Conservation (phyloP, 2,113 vertebrate genomes). For the Clarias batrachus region DNA sequence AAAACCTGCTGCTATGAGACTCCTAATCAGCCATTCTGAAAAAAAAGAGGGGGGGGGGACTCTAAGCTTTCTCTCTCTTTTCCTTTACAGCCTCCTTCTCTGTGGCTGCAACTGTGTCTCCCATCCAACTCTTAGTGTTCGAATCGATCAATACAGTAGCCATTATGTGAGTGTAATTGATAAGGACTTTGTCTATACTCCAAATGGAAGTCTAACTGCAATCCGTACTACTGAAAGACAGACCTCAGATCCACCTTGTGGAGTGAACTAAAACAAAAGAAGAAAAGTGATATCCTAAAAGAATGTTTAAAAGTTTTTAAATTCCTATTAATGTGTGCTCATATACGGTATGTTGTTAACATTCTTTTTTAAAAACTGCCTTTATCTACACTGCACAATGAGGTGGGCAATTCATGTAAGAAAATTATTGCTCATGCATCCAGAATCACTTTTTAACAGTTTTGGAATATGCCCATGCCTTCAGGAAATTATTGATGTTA, state of each 20-base stretch:
- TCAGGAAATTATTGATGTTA: no score
- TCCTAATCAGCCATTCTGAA: slow-evolving; percentile 39
- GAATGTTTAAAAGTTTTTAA: background rate
- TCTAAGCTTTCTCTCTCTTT: slow-evolving; percentile 29
- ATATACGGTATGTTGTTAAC: background rate
- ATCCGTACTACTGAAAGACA: slow-evolving; percentile 15
- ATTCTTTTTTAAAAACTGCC: no score
- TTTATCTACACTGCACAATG: no score
- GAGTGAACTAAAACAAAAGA: background rate
- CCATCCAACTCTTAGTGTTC: slow-evolving; percentile 38
- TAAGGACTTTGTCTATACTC: slow-evolving; percentile 33
- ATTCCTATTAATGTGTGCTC: background rate
- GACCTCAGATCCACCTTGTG: background rate
- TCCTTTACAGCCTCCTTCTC: slow-evolving; percentile 3
- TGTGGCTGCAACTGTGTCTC: slow-evolving; percentile 25
- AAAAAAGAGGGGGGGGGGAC: slow-evolving; percentile 18
- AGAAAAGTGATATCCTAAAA: background rate
- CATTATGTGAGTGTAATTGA: slow-evolving; percentile 47
- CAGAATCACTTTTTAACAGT: no score
- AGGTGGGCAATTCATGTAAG: no score
- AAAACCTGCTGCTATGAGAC: slow-evolving; percentile 42
- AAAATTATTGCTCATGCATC: no score
- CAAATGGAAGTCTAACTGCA: slow-evolving; percentile 43
- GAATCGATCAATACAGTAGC: slow-evolving; percentile 48
- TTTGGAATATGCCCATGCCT: no score